phyloP scores from a whole-genome alignment of 2,797 vertebrate genomes.

The Pangasius mekongensis region DNA sequence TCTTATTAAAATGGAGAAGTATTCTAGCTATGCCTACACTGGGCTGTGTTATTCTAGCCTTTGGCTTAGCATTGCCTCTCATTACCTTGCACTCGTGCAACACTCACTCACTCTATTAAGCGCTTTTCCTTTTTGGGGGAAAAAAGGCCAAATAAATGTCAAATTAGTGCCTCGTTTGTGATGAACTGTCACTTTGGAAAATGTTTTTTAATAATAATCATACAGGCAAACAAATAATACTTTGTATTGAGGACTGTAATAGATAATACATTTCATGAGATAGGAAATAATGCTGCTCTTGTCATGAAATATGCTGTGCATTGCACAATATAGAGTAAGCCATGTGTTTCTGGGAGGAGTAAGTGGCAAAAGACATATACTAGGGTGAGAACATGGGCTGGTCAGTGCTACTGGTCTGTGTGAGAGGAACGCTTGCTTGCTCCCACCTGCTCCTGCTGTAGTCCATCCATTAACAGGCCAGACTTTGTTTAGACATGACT shows the following conservation, averaged over 20 bases:
- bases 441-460: conserved; percentile 45
- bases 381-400: background rate
- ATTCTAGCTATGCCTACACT: conserved; percentile 83
- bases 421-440: conserved; percentile 9
- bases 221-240: background rate
- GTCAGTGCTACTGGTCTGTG: conserved; percentile 27
- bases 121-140: background rate
- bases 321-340: background rate
- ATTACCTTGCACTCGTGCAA: conserved; percentile 61
- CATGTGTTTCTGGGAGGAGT: background rate
- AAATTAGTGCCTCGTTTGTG: background rate
- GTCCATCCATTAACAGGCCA: conserved; percentile 44
- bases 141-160: background rate
- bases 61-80: conserved; percentile 64
- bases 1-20: conserved; percentile 83
- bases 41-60: conserved; percentile 73
- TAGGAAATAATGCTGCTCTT: background rate
- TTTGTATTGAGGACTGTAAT: background rate
- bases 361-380: background rate
- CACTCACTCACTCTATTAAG: conserved; percentile 48
- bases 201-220: background rate
- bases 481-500: conserved; percentile 46
- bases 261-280: background rate
- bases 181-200: background rate
- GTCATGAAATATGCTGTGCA: background rate